Conservation (phyloP, 2,797 vertebrate species). For the Rhinella marina region DNA sequence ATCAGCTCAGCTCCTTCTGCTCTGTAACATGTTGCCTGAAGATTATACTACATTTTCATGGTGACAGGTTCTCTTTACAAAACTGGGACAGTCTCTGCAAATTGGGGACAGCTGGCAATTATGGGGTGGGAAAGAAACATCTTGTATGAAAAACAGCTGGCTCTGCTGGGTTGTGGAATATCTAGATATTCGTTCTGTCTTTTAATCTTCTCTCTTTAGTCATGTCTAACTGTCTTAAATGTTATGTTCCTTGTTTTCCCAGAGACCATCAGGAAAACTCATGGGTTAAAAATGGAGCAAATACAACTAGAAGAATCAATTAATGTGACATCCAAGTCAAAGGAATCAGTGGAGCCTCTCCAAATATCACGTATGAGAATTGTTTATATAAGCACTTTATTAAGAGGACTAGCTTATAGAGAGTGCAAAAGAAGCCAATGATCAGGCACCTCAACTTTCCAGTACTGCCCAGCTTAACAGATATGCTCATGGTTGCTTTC, state of each 20-base stretch:
- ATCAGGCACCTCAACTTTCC: neutral
- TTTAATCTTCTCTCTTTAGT: neutral
- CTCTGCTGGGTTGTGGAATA: too few relatives aligned
- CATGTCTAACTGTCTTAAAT: neutral
- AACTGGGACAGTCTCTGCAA: too few relatives aligned
- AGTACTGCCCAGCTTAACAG: neutral
- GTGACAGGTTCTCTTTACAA: too few relatives aligned
- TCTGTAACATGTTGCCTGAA: too few relatives aligned
- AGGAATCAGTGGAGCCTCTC: neutral
- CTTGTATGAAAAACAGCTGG: too few relatives aligned
- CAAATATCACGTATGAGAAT: conserved; percentile 32
- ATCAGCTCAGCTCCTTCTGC: too few relatives aligned
- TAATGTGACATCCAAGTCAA: neutral
- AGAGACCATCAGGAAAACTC: neutral
- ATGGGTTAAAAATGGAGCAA: neutral
- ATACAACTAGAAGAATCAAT: neutral
- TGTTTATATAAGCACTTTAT: neutral
- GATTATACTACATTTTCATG: too few relatives aligned
- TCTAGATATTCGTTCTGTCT: too few relatives aligned
- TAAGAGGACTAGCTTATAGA: neutral
- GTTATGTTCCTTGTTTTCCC: neutral
- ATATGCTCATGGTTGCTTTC: too few relatives aligned
- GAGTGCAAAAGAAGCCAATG: neutral
- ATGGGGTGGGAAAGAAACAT: too few relatives aligned
- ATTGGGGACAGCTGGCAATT: too few relatives aligned